Conservation (phyloP, 2,797 vertebrate species). For the Euthynnus affinis region DNA sequence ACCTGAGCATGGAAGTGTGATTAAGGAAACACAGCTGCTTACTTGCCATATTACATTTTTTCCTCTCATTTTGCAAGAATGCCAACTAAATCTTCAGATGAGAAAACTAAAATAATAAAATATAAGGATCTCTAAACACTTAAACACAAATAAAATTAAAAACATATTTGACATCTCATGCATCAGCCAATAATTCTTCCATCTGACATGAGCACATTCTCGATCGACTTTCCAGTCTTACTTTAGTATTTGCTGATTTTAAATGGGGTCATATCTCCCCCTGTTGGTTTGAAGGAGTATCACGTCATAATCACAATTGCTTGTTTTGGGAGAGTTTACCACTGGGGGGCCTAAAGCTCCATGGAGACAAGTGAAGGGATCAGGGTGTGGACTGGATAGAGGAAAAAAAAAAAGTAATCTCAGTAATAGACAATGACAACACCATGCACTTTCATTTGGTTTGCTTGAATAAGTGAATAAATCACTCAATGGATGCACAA, state of each 20-base stretch:
- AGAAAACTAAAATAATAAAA: no score
- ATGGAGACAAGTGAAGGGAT: not conserved
- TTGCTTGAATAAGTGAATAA: not conserved
- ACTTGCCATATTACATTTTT: not conserved
- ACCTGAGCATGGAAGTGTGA: not conserved
- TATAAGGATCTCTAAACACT: no score
- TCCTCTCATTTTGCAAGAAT: not conserved
- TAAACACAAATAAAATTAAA: no score
- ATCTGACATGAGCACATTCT: no score
- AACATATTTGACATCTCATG: no score
- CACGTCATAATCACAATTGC: not conserved
- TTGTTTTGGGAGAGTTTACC: conserved; percentile 23
- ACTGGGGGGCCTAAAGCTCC: conserved; percentile 44
- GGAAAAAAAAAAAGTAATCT: not conserved
- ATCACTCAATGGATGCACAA: not conserved
- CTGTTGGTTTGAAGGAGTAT: conserved; percentile 65
- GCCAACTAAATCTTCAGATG: not conserved
- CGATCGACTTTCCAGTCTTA: no score
- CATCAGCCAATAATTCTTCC: no score
- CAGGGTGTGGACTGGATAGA: conserved; percentile 39
- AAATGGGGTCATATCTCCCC: conserved; percentile 65
- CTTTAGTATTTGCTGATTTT: conserved; percentile 6
- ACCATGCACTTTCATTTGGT: not conserved
- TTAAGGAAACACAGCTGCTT: not conserved
- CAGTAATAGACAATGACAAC: not conserved